Percentiles rank a stretch among this genome's conserved stretches.
phyloP scores from a whole-genome alignment of 2,113 vertebrate genomes.

The Lagopus leucura region DNA sequence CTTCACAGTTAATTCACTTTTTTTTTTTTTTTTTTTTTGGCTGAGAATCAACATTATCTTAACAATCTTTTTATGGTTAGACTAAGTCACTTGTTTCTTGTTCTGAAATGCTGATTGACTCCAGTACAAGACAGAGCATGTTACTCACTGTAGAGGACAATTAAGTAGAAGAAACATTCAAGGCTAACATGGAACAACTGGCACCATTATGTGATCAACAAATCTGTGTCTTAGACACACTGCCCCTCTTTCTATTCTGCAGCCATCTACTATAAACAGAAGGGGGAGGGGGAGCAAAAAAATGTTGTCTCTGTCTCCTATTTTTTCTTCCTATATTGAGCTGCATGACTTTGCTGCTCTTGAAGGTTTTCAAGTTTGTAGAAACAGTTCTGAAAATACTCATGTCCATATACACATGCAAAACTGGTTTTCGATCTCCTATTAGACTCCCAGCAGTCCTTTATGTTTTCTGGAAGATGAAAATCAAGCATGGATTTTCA shows the following conservation, averaged over 20 bases:
- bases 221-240: background rate
- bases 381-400: no score
- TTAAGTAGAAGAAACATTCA: slow-evolving; percentile 67
- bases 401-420: no score
- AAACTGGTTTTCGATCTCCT: no score
- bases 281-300: accelerated
- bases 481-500: no score
- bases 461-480: no score
- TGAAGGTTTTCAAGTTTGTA: no score
- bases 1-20: background rate
- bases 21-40: background rate
- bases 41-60: background rate
- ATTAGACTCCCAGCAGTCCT: no score
- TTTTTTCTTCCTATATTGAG: background rate
- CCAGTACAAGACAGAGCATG: slow-evolving; percentile 68
- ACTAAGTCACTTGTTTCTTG: background rate
- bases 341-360: background rate
- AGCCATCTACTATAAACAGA: background rate
- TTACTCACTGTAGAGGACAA: slow-evolving; percentile 66
- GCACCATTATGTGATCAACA: slow-evolving; percentile 43
- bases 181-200: slow-evolving; percentile 38
- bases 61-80: background rate
- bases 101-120: slow-evolving; percentile 43
- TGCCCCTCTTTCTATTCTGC: background rate
- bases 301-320: background rate